phyloP scores from a whole-genome alignment of 2,888 invertebrate species.

The Aleiodes alternator region DNA sequence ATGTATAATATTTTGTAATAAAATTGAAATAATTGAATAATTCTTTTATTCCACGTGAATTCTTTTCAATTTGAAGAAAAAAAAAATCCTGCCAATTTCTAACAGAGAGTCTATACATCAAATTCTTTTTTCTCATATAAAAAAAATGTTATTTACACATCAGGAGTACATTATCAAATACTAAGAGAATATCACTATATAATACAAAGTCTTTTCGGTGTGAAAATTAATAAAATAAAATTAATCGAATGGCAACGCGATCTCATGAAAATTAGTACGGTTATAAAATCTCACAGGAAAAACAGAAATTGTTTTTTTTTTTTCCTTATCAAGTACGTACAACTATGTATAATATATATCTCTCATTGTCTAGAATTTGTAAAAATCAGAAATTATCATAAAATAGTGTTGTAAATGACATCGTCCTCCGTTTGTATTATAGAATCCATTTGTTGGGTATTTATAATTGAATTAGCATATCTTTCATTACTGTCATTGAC shows the following conservation, averaged over 20 bases:
- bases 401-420: conserved; percentile 72
- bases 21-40: conserved; percentile 45
- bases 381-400: conserved; percentile 57
- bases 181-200: conserved; percentile 22
- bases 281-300: conserved; percentile 16
- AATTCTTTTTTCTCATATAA: conserved; percentile 6
- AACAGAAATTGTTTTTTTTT: conserved; percentile 1
- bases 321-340: conserved; percentile 7
- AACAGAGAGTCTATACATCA: conserved; percentile 18
- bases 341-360: conserved; percentile 13
- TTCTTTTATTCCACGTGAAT: conserved; percentile 32
- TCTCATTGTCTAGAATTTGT: not conserved
- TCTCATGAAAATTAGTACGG: conserved; percentile 10
- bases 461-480: conserved; percentile 68
- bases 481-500: conserved; percentile 49
- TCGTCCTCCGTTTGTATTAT: conserved; percentile 70
- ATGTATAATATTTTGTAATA: not conserved
- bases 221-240: conserved; percentile 7
- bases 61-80: conserved; percentile 19
- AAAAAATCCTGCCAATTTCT: conserved; percentile 11
- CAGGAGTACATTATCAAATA: conserved; percentile 17
- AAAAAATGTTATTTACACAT: conserved; percentile 30
- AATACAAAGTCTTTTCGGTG: conserved; percentile 15
- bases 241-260: conserved; percentile 16
- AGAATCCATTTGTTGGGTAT: conserved; percentile 67